Evolutionary conservation across 2,888 invertebrate genomes (phyloP), one percentile per base, ranked within the genome.

Genomic region (Caenorhabditis imperialis): DNA sequence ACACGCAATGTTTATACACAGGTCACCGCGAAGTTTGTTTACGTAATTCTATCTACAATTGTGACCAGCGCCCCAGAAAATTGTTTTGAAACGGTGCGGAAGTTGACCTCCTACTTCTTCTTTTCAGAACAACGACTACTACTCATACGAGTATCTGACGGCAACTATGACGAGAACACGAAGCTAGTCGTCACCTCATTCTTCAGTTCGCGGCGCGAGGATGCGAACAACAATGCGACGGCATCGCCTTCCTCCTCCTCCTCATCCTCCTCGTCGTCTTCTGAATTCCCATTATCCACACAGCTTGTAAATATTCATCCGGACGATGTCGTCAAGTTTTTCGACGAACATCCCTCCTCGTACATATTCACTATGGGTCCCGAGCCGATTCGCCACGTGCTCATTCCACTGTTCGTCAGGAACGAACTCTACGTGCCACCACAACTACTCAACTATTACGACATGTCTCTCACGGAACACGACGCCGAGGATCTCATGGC

Each of bases 91-190:
- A 55, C 1, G 42, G 44, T 23, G 44, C 42, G 20, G 27, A 7
- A 27, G 18, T 45, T 40, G 48, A 60, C 40, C 20, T 20, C 45
- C 38, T 60, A 35, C 50, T 22, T 35, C 4, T 50, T 18, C 38
- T n/a, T 58, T 73, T 7, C 74, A 74, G 74, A 67, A 74, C 74
- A 69, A 74, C 74, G 74, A 67, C 74, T 50, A 74, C 62, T 72
- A 53, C 74, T 74, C 67, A 67, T 74, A 74, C 74, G 67, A 74
- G 74, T 74, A 55, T 74, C 67, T 74, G 74, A 74, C 45, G 23
- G 25, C 18, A 60, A 65, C 54, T 54, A 65, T 38, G 73, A 73
- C 22, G 71, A 71, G 18, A 63, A 72, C 40, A 72, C 72, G 10
- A 58, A 58, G 27, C 47, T 63, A 72, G 54, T 58, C 25, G 72